These are phyloP conservation scores for Oreonectes daqikongensis DNA, from an alignment of 2,797 vertebrate species.

Conservation along the genomic window DNA sequence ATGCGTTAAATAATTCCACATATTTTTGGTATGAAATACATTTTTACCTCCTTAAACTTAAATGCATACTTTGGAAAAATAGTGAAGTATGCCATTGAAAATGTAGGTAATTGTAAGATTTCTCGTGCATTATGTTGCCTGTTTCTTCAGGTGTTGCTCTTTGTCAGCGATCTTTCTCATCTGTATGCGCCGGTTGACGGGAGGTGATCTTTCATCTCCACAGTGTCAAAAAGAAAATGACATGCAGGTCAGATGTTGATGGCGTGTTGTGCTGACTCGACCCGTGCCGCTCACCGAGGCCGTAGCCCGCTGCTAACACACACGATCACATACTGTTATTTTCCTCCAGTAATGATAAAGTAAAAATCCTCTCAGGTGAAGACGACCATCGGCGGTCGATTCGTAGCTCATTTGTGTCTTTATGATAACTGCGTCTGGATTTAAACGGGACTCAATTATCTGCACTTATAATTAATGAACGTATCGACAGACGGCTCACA, in stretches of 20 bases:
- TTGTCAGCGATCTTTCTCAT: slow-evolving; percentile 6
- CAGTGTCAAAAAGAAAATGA: not conserved
- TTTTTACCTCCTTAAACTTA: no score
- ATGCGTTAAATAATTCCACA: slow-evolving; percentile 11
- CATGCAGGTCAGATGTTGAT: slow-evolving; percentile 23
- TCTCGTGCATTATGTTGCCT: not conserved
- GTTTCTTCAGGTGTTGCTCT: not conserved
- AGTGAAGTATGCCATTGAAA: not conserved
- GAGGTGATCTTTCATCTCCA: slow-evolving; percentile 17
- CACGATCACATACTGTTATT: not conserved
- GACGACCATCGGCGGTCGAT: not conserved
- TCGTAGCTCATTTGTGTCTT: not conserved
- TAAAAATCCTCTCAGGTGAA: not conserved
- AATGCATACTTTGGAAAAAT: not conserved
- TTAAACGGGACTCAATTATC: slow-evolving; percentile 1
- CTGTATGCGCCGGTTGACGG: slow-evolving; percentile 8
- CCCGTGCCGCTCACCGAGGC: not conserved
- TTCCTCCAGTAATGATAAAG: not conserved
- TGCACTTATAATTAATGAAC: slow-evolving; percentile 25
- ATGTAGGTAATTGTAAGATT: not conserved
- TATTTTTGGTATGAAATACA: not conserved
- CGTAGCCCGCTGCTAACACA: not conserved
- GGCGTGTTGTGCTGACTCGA: slow-evolving; percentile 30
- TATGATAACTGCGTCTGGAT: not conserved
- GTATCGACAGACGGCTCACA: slow-evolving; percentile 10